Conservation (phyloP, 1,140 invertebrate genomes). For the Heliconius hermathena region DNA sequence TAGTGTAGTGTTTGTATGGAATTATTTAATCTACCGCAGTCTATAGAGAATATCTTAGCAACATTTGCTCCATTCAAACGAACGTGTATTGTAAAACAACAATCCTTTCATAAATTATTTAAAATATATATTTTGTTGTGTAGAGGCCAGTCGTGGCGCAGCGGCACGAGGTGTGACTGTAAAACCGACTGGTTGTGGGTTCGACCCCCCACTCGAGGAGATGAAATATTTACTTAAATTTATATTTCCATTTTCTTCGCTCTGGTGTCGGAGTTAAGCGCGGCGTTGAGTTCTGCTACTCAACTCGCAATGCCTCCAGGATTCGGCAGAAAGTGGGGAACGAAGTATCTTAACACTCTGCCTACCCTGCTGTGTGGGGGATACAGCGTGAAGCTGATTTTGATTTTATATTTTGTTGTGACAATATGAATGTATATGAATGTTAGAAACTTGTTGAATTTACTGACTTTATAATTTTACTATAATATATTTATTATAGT, state of each 20-base stretch:
- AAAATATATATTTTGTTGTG: slow-evolving; percentile 19
- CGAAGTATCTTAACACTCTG: too few relatives aligned
- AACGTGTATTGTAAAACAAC: slow-evolving; percentile 42
- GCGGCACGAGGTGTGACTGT: too few relatives aligned
- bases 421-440: slow-evolving; percentile 31
- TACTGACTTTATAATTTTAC: not conserved
- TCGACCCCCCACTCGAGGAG: too few relatives aligned
- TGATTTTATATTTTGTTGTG: not conserved
- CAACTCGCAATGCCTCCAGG: too few relatives aligned
- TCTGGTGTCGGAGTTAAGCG: too few relatives aligned
- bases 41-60: slow-evolving; percentile 36
- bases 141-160: too few relatives aligned
- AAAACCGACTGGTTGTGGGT: too few relatives aligned
- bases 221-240: too few relatives aligned
- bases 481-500: not conserved
- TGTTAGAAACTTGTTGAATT: slow-evolving; percentile 13
- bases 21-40: slow-evolving; percentile 38
- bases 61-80: slow-evolving; percentile 38
- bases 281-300: too few relatives aligned
- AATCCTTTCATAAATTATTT: slow-evolving; percentile 53
- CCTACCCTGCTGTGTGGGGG: not conserved
- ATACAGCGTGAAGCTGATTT: too few relatives aligned
- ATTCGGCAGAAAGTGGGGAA: too few relatives aligned
- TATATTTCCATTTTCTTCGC: too few relatives aligned
- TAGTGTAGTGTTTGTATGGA: slow-evolving; percentile 9